Conservation (phyloP, 2,113 vertebrate genomes). For the Astur gentilis region DNA sequence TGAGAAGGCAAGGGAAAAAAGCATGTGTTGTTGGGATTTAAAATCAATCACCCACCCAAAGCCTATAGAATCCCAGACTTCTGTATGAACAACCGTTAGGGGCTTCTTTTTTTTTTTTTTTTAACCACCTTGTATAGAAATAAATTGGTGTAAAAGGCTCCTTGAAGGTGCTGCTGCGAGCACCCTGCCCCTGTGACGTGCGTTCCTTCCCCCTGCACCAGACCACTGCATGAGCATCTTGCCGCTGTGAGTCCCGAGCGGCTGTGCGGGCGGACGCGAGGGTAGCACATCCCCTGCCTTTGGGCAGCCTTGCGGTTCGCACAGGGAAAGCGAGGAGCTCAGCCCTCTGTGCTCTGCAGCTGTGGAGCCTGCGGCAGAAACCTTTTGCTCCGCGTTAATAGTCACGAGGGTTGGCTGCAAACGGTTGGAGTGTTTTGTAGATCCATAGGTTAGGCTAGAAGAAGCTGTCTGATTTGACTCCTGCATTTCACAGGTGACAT, state of each 20-base stretch:
- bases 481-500: background rate
- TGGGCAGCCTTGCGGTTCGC: background rate
- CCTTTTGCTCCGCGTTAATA: background rate
- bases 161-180: slow-evolving; percentile 57
- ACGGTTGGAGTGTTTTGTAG: background rate
- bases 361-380: background rate
- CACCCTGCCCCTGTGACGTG: slow-evolving; percentile 30
- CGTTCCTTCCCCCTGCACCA: slow-evolving; percentile 38
- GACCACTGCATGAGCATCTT: background rate
- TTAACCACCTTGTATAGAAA: slow-evolving; percentile 78
- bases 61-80: slow-evolving; percentile 40
- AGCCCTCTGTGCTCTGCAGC: background rate
- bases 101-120: slow-evolving; percentile 22
- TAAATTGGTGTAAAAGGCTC: slow-evolving; percentile 78
- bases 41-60: slow-evolving; percentile 53
- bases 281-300: background rate
- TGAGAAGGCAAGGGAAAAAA: slow-evolving; percentile 63
- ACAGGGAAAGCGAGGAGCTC: background rate
- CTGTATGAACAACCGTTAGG: slow-evolving; percentile 46
- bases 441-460: background rate
- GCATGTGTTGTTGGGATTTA: slow-evolving; percentile 66
- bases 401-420: background rate
- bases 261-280: background rate
- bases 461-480: background rate
- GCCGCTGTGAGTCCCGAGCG: background rate